Conservation (phyloP, 2,888 invertebrate genomes). For the Dicyrtoma fusca region DNA sequence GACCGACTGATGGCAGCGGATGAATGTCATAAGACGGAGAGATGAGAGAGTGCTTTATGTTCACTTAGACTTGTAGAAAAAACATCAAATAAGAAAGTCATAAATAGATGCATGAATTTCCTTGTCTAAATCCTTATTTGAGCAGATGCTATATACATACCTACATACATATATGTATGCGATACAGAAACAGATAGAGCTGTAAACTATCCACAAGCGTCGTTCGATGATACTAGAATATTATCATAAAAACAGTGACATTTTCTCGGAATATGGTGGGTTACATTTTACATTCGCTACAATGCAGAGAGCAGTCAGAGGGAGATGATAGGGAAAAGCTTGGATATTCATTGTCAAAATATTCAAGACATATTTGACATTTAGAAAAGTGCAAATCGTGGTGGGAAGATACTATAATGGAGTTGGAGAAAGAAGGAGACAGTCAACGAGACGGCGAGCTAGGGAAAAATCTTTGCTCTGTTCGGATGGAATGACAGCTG, state of each 20-base stretch:
- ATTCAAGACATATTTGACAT: slow-evolving; percentile 17
- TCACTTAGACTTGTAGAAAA: not conserved
- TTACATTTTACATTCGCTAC: not conserved
- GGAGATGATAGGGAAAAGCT: not conserved
- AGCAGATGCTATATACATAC: too few species aligned
- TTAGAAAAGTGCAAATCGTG: slow-evolving; percentile 13
- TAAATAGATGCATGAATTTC: not conserved
- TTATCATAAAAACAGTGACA: slow-evolving; percentile 6
- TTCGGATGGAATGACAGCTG: too few species aligned
- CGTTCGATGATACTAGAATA: too few species aligned
- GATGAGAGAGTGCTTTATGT: slow-evolving; percentile 6
- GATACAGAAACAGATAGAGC: too few species aligned
- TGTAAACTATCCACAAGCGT: too few species aligned
- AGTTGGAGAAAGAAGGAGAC: not conserved
- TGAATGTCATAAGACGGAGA: too few species aligned
- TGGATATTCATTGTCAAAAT: slow-evolving; percentile 9
- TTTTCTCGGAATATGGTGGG: slow-evolving; percentile 4
- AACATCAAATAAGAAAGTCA: not conserved
- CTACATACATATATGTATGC: too few species aligned
- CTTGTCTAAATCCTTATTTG: too few species aligned
- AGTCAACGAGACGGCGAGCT: too few species aligned
- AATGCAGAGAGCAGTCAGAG: not conserved
- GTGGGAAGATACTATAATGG: not conserved
- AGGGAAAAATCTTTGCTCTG: too few species aligned
- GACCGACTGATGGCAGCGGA: too few species aligned